Conservation (phyloP, 2,113 vertebrate species). For the Poeciliopsis occidentalis region DNA sequence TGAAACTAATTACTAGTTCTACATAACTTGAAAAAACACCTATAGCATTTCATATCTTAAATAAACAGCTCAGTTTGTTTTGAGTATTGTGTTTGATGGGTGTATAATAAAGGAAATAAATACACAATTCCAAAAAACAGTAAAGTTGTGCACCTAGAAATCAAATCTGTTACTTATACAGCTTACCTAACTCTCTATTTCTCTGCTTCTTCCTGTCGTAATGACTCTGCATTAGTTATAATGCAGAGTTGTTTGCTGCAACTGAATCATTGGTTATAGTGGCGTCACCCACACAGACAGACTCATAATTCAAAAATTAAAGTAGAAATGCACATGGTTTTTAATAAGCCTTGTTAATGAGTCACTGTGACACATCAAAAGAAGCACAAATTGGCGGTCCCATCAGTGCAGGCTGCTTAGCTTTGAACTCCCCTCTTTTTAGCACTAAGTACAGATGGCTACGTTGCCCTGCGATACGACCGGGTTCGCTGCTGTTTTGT, state of each 20-base stretch:
- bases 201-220: not conserved
- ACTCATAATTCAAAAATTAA: not conserved
- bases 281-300: not conserved
- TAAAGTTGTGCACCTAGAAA: too few relatives aligned
- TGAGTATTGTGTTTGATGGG: too few relatives aligned
- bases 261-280: not conserved
- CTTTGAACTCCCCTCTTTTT: slow-evolving; percentile 16
- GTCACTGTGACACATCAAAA: slow-evolving; percentile 1
- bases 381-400: slow-evolving; percentile 1
- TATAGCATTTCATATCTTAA: too few relatives aligned
- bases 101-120: too few relatives aligned
- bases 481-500: slow-evolving; percentile 34
- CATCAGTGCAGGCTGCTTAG: slow-evolving; percentile 11
- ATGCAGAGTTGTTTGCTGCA: not conserved
- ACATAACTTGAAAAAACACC: too few relatives aligned
- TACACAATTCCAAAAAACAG: too few relatives aligned
- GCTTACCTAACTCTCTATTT: too few relatives aligned
- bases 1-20: too few relatives aligned
- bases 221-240: not conserved
- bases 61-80: too few relatives aligned
- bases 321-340: not conserved
- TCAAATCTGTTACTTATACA: too few relatives aligned
- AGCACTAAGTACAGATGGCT: slow-evolving; percentile 16
- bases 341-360: slow-evolving; percentile 17
- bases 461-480: slow-evolving; percentile 19